Percentiles rank a stretch among this genome's conserved stretches.
Conservation (phyloP, 2,113 vertebrate genomes). For the Stomatorhinus ivindoensis region DNA sequence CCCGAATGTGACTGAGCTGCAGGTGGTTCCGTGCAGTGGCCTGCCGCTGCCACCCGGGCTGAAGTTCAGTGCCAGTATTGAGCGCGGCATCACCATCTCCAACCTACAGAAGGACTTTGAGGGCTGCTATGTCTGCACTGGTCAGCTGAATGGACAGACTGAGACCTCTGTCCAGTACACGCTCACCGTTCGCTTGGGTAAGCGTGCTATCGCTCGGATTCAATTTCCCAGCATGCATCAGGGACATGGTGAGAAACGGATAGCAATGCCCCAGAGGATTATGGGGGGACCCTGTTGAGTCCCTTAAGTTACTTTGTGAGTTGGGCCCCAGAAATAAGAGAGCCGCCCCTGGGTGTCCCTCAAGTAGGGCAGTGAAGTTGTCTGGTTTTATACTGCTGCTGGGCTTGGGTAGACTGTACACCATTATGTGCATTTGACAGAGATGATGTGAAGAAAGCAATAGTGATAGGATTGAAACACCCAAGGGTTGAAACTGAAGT, state of each 20-base stretch:
- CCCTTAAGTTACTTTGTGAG: background rate
- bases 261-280: background rate
- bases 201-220: background rate
- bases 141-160: slow-evolving; percentile 41
- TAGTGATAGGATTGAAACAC: background rate
- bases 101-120: slow-evolving; percentile 62
- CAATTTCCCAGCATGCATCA: background rate
- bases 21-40: slow-evolving; percentile 63
- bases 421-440: background rate
- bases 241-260: background rate
- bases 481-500: background rate
- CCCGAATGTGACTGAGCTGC: slow-evolving; percentile 66
- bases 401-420: background rate
- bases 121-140: slow-evolving; percentile 78
- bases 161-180: slow-evolving; percentile 45
- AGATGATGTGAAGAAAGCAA: background rate
- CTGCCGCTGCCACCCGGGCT: slow-evolving; percentile 60
- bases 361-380: too few species aligned
- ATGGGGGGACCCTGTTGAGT: background rate
- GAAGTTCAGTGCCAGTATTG: slow-evolving; percentile 58
- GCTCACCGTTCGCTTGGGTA: slow-evolving; percentile 57
- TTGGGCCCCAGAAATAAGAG: background rate
- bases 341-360: background rate
- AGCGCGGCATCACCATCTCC: slow-evolving; percentile 70
- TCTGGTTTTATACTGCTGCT: background rate